phyloP scores from a whole-genome alignment of 2,888 invertebrate species.

The Drosophila acutilabella region DNA sequence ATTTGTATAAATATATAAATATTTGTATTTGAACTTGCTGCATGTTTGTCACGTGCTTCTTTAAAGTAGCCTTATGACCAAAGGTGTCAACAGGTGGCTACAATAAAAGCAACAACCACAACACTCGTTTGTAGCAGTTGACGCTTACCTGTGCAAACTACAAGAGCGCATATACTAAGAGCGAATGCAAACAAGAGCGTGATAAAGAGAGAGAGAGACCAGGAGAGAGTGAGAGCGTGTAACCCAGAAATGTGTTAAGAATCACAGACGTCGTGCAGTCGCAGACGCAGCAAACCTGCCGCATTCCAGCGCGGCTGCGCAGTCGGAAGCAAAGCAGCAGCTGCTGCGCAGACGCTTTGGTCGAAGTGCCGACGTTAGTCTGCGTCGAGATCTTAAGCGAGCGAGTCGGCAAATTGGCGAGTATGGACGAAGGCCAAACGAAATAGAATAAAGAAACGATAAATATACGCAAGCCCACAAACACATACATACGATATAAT shows the following conservation, averaged over 20 bases:
- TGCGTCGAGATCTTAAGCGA: conserved; percentile 67
- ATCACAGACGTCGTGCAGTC: conserved; percentile 52
- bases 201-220: conserved; percentile 14
- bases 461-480: conserved; percentile 46
- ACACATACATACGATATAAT: conserved; percentile 11
- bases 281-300: conserved; percentile 51
- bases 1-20: no score
- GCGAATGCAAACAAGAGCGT: conserved; percentile 5
- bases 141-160: conserved; percentile 35
- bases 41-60: conserved; percentile 47
- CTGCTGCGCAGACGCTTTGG: conserved; percentile 58
- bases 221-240: conserved; percentile 19
- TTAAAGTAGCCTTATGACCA: conserved; percentile 25
- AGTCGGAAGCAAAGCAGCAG: conserved; percentile 24
- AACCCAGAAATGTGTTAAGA: conserved; percentile 72
- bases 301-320: conserved; percentile 68
- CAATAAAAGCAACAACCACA: conserved; percentile 20
- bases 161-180: conserved; percentile 1
- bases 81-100: conserved; percentile 39
- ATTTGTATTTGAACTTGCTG: conserved; percentile 24
- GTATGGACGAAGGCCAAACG: conserved; percentile 14
- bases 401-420: conserved; percentile 44
- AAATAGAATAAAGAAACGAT: conserved; percentile 44
- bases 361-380: conserved; percentile 42
- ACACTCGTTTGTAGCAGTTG: conserved; percentile 34